Base-by-base conservation (phyloP, 2,888 invertebrate species). In the Galerucella calmariensis region DNA sequence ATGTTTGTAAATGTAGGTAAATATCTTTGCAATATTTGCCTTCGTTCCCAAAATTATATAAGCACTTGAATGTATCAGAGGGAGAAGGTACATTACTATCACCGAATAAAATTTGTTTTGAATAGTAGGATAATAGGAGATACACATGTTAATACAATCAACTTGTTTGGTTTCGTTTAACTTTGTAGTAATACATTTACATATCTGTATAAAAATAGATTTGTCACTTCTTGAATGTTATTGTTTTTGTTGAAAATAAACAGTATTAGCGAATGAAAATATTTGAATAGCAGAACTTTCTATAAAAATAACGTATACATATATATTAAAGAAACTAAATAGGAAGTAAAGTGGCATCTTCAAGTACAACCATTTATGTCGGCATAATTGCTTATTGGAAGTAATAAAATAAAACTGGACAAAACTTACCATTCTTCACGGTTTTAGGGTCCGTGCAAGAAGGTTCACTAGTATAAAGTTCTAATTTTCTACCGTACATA, bases 401-500 rank as follows among this genome's bases (percentile, higher is more conserved):
- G 66, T 48, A 59, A 63, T 72, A 73, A 73, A 68, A 68, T 68
- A 68, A 56, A 68, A 68, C 56, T 58, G 59, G 53, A 35, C 9
- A 58, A 68, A 78, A 80, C 92, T 92, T 90, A 93, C 93, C 93
- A 90, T 93, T 93, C 91, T 92, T 93, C 89, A 91, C 90, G 90
- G 90, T 92, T 90, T 91, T 91, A 87, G 91, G 89, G 90, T 91
- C 89, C 91, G 92, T 86, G 92, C 92, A 89, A 90, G 92, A 90
- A 90, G 92, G 90, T 91, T 92, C 92, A 91, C 92, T 89, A 91
- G 81, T 82, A 78, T 88, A 92, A 88, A 91, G 92, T 90, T 93
- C 92, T 90, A 92, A 92, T 90, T 91, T 90, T 88, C 93, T 92
- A 90, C 92, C 92, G 88, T 93, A 92, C 93, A 93, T 93, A 85